These are phyloP conservation scores for Tenebrosternarchus preto DNA, from an alignment of 2,113 vertebrate species.

Conservation along the genomic window DNA sequence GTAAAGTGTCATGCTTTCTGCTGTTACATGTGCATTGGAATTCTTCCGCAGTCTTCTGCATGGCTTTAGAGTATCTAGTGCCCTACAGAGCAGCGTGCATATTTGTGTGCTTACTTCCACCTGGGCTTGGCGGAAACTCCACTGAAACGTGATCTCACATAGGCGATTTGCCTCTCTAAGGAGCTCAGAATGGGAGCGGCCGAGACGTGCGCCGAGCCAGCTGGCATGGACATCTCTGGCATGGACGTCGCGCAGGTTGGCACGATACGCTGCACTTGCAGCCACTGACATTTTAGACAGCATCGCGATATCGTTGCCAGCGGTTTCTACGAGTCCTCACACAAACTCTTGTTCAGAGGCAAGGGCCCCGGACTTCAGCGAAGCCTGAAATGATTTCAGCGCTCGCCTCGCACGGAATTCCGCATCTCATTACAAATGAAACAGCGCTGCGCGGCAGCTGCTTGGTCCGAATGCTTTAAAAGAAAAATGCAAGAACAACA, in stretches of 20 bases:
- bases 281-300: constrained; percentile 66
- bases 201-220: constrained; percentile 59
- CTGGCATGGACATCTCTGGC: constrained; percentile 67
- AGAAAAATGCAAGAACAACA: background rate
- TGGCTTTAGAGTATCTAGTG: background rate
- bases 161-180: constrained; percentile 44
- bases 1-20: constrained; percentile 3
- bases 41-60: background rate
- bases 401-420: constrained; percentile 48
- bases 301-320: constrained; percentile 53
- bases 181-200: constrained; percentile 40
- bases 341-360: constrained; percentile 29
- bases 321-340: constrained; percentile 41
- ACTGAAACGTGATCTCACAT: constrained; percentile 16
- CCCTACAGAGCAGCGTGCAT: background rate
- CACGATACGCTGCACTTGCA: constrained; percentile 57
- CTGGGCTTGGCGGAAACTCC: background rate
- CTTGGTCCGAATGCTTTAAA: background rate
- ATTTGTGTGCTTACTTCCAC: constrained; percentile 20
- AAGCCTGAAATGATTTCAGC: too few species aligned
- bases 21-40: background rate
- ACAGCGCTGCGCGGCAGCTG: background rate
- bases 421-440: constrained; percentile 62
- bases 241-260: constrained; percentile 56
- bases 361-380: constrained; percentile 46